These are phyloP conservation scores for Patella depressa DNA, from an alignment of 2,888 invertebrate genomes.

Conservation along the genomic window DNA sequence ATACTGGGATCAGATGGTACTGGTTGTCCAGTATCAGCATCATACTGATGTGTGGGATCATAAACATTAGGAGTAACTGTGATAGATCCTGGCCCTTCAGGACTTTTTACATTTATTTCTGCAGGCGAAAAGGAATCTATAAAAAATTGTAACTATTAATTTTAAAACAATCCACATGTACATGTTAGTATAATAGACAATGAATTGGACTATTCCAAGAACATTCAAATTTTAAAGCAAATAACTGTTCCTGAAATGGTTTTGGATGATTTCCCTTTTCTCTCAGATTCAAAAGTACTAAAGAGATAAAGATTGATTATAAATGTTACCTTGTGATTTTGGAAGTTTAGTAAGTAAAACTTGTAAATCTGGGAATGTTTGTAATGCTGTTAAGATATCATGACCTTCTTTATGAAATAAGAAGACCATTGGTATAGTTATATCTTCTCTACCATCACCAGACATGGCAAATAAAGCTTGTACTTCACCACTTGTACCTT, in stretches of 20 bases:
- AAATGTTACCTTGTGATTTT: conserved; percentile 35
- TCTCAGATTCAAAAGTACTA: too few species aligned
- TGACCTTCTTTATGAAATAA: conserved; percentile 85
- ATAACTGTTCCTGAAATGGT: too few species aligned
- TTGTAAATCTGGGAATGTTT: conserved; percentile 75
- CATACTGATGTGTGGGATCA: conserved; percentile 4
- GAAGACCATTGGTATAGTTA: conserved; percentile 91
- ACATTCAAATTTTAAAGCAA: too few species aligned
- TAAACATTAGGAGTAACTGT: background rate
- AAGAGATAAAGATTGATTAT: too few species aligned
- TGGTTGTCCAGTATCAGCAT: conserved; percentile 5
- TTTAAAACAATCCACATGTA: too few species aligned
- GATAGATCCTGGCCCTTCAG: background rate
- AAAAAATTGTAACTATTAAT: too few species aligned
- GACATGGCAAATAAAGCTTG: conserved; percentile 96
- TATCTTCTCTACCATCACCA: conserved; percentile 88
- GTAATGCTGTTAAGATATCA: conserved; percentile 77
- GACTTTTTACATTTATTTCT: background rate
- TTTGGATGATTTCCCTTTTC: too few species aligned
- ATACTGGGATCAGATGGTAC: background rate
- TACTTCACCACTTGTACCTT: conserved; percentile 81
- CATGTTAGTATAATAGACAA: too few species aligned
- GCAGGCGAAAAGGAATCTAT: too few species aligned
- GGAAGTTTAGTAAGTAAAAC: conserved; percentile 68
- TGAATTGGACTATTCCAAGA: too few species aligned